Base-by-base conservation (phyloP, 2,888 invertebrate genomes). In the Lissonota sp. region DNA sequence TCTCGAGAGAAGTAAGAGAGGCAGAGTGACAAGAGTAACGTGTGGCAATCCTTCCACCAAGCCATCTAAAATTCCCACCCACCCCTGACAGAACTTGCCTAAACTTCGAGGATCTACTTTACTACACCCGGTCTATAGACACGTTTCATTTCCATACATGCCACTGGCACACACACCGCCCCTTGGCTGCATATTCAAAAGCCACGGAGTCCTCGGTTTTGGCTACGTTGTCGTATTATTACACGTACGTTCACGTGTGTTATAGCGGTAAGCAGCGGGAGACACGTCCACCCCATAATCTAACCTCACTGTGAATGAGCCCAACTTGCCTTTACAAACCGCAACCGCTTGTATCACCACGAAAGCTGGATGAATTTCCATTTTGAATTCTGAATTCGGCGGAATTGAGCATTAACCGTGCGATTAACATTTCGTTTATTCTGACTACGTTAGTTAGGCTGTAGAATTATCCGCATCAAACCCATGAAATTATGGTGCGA, bases 91-190 rank as follows among this genome's bases (percentile, higher is more conserved):
- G 26, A 26, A 77, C 69, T 80, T 73, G 55, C 77, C 77, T 70
- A 64, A 81, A 66, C 64, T 81, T 81, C 26, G 73, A 70, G 77
- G 73, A 70, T 77, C 80, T 69, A 62, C 58, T 60, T 64, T 44
- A 64, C 66, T 57, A 16, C 1, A 16, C 1, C 16, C 10, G 40
- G 46, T n/a, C 42, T 26, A 49, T 46, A 37, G 26, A 26, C 26
- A 26, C 69, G 51, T 77, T n/a, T 81, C 80, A 77, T 81, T 81
- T 81, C 77, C 77, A 81, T 81, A 81, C 80, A 81, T 81, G 80
- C 80, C 80, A 81, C 60, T 70, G 14, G 77, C 80, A 81, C 77
- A 81, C 77, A 74, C 69, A 64, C 77, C 73, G 44, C 69, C 57
- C 44, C 44, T 63, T 3, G 26, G 26, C 42, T 37, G 39, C 67